Evolutionary conservation across 2,797 vertebrate genomes (phyloP), one percentile per base, ranked within the genome.

Genomic region (Eurystomus glaucurus): DNA sequence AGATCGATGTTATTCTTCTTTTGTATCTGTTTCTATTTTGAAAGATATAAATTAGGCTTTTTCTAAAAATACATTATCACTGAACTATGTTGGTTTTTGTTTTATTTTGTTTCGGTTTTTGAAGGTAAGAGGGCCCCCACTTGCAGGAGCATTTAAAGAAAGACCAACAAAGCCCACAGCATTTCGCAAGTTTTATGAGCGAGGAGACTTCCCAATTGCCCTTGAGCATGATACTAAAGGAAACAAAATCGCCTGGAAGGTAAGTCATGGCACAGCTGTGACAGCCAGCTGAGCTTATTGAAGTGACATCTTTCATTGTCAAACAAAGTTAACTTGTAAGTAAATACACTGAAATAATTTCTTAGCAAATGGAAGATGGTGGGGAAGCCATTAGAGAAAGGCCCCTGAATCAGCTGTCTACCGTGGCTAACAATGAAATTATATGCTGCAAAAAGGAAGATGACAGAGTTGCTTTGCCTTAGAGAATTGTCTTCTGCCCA

Each of bases 121-220:
- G 46, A 91, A 99, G 99, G 99, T 99, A 90, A 98, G 96, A 96
- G 99, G 99, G 19, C 99, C 99, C 37, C 99, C 99, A 46, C 52
- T 97, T 51, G 99, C 99, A 21, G 99, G 99, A 89, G 99, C 99
- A 11, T 99, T 99, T 97, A 98, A 98, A 77, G 98, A 99, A 96
- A 98, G 99, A 74, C 99, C 99, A n/a, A 91, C 98, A 82, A 99
- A 99, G 96, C 99, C 99, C 22, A 99, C 99, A 20, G 98, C 96
- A 9, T 99, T 99, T 94, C 98, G 99, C 75, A 99, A 98, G 97
- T 99, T 99, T 97, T 99, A 99, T n/a, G 99, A 99, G 46, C 98
- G 99, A 15, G 99, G 99, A 86, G 99, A 99, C 95, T 98, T 99
- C 97, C 99, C 99, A 31, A 98, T 99, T 55, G 98, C 98, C 91